Conservation (phyloP, 2,888 invertebrate species). For the Clanis bilineata region DNA sequence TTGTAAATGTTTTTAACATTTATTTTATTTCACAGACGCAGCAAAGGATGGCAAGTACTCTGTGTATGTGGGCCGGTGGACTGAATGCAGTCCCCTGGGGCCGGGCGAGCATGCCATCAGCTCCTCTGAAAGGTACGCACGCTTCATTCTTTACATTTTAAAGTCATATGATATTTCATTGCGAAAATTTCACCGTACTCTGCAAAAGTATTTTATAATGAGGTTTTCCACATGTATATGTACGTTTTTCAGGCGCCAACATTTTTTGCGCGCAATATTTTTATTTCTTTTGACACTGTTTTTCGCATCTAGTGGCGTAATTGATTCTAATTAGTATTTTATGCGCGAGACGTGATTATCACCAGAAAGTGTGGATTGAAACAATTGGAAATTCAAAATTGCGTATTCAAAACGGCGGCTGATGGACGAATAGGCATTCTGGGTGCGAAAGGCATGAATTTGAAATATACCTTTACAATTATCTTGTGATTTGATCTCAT, state of each 20-base stretch:
- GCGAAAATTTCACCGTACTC: background rate
- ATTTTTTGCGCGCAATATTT: background rate
- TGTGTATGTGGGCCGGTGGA: conserved; percentile 68
- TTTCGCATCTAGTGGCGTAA: no score
- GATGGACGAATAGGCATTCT: no score
- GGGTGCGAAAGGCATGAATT: no score
- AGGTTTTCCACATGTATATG: background rate
- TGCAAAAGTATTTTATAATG: background rate
- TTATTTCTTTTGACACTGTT: background rate
- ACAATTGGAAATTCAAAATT: no score
- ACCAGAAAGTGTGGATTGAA: no score
- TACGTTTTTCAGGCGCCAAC: background rate
- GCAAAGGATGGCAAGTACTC: conserved; percentile 51
- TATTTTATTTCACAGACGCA: conserved; percentile 41
- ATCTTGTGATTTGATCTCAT: no score
- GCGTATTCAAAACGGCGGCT: no score
- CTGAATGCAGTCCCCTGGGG: conserved; percentile 55
- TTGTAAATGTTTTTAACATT: background rate
- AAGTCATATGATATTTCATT: background rate
- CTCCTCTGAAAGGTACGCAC: conserved; percentile 52
- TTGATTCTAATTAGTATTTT: no score
- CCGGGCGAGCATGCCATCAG: conserved; percentile 53
- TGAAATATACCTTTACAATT: no score
- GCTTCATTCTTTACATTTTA: background rate
- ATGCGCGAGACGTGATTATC: no score